phyloP scores from a whole-genome alignment of 2,113 vertebrate genomes.

The Delphinapterus leucas region DNA sequence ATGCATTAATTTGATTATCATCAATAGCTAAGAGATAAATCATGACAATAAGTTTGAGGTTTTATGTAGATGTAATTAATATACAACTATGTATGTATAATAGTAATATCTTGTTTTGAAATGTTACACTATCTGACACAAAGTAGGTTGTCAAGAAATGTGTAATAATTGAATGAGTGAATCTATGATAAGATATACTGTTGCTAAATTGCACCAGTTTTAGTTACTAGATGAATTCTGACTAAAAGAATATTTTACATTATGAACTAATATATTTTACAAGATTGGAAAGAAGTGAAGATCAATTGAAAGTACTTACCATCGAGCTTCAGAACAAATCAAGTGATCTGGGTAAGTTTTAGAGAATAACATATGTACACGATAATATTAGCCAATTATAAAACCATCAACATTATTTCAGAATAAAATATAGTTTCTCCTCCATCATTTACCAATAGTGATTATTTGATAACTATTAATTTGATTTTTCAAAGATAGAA shows the following conservation, averaged over 20 bases:
- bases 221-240: constrained; percentile 47
- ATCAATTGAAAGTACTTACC: constrained; percentile 68
- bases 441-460: background rate
- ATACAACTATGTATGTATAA: background rate
- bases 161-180: constrained; percentile 31
- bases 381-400: constrained; percentile 35
- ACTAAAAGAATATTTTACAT: constrained; percentile 37
- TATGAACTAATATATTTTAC: constrained; percentile 60
- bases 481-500: constrained; percentile 18
- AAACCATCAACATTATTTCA: background rate
- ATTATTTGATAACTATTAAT: constrained; percentile 10
- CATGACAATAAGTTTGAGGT: constrained; percentile 22
- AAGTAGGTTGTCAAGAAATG: constrained; percentile 9
- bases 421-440: background rate
- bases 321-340: constrained; percentile 80
- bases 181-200: background rate
- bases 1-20: constrained; percentile 18
- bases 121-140: background rate
- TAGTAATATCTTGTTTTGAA: constrained; percentile 33
- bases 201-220: constrained; percentile 30
- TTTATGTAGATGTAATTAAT: constrained; percentile 39
- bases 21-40: constrained; percentile 12
- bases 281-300: constrained; percentile 78
- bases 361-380: constrained; percentile 9
- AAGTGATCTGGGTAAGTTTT: constrained; percentile 81